Conservation (phyloP, 2,113 vertebrate species). For the Lagopus muta region DNA sequence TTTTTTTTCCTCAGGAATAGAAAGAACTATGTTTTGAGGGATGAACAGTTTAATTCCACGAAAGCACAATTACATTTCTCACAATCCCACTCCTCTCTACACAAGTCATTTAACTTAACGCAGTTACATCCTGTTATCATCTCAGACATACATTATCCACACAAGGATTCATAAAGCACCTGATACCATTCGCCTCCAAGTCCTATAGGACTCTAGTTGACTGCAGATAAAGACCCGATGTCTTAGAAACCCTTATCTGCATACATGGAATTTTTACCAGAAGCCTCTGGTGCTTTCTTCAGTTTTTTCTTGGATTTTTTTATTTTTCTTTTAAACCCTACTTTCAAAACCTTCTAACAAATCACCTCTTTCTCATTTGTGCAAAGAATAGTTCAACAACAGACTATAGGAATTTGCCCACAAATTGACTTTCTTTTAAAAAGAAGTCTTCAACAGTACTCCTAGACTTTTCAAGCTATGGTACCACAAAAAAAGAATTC, state of each 20-base stretch:
- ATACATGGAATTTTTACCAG: background rate
- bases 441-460: background rate
- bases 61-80: background rate
- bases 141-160: background rate
- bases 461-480: background rate
- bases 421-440: background rate
- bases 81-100: background rate
- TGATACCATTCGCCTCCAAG: background rate
- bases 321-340: background rate
- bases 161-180: background rate
- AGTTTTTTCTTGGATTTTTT: background rate
- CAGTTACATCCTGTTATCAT: background rate
- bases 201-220: background rate
- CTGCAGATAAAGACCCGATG: background rate
- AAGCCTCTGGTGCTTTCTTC: background rate
- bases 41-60: background rate
- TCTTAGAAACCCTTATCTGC: background rate
- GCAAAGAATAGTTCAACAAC: constrained; percentile 13
- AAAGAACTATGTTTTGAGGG: background rate
- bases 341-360: background rate
- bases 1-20: background rate
- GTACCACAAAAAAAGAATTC: background rate
- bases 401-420: background rate
- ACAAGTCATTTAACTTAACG: background rate
- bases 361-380: background rate